Evolutionary conservation across 2,113 vertebrate species (phyloP).

Genomic region (Phrynosoma platyrhinos): DNA sequence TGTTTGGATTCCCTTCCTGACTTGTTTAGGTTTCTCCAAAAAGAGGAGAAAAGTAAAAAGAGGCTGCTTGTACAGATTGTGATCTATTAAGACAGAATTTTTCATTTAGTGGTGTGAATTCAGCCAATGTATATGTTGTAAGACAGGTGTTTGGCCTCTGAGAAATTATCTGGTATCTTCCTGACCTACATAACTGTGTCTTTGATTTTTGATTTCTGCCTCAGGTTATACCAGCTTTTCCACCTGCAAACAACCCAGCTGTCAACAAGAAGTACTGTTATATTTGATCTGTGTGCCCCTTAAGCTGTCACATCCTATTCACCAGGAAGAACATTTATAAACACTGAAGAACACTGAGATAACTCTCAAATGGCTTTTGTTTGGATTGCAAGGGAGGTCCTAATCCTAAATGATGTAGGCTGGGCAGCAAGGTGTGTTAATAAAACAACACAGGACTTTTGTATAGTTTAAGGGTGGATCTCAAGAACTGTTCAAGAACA

Average conservation of each 20-base stretch:
- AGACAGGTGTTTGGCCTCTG: not conserved
- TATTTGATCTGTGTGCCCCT: not conserved
- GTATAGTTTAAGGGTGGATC: not conserved
- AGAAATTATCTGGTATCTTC: not conserved
- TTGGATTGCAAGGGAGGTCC: too few relatives aligned
- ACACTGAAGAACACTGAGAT: not conserved
- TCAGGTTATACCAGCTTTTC: conserved; percentile 23
- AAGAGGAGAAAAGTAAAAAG: not conserved
- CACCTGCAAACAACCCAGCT: not conserved
- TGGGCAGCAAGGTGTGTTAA: not conserved
- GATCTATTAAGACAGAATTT: not conserved
- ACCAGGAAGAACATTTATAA: not conserved
- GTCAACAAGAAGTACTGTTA: not conserved
- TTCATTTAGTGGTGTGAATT: not conserved
- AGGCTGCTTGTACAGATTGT: not conserved
- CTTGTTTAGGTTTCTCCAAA: not conserved
- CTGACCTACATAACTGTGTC: not conserved
- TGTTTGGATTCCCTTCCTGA: not conserved
- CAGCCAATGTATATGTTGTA: not conserved
- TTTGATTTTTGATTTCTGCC: conserved; percentile 1
- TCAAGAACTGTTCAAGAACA: not conserved
- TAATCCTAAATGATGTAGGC: not conserved
- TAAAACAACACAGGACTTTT: not conserved
- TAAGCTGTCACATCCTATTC: not conserved
- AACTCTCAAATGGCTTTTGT: not conserved